Evolutionary conservation across 2,113 vertebrate species (phyloP).

Genomic region (Struthidea cinerea): DNA sequence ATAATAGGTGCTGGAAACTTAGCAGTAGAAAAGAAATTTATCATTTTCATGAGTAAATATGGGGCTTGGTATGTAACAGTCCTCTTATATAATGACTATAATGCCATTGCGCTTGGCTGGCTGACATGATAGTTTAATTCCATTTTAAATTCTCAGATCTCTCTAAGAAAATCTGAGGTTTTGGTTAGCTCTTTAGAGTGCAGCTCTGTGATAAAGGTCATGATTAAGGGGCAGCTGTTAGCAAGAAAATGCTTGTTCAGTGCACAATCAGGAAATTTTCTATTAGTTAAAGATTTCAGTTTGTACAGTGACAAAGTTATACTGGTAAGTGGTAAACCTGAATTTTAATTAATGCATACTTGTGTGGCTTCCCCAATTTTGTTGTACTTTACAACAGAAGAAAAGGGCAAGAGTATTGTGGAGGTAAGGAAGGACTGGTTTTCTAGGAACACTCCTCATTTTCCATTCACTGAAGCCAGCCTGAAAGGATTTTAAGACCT

Average conservation of each 20-base stretch:
- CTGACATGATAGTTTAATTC: not conserved
- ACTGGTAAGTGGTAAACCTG: not conserved
- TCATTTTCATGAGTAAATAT: not conserved
- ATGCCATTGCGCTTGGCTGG: not conserved
- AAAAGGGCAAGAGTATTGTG: not conserved
- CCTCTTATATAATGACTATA: not conserved
- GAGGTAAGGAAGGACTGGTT: not conserved
- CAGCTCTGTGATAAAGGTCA: not conserved
- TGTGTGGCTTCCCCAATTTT: not conserved
- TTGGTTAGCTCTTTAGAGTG: not conserved
- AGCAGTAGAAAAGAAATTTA: not conserved
- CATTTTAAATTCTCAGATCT: not conserved
- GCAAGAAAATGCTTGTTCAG: not conserved
- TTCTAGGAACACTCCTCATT: not conserved
- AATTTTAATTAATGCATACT: not conserved
- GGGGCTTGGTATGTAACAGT: not conserved
- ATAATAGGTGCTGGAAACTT: not conserved
- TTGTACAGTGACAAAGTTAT: not conserved
- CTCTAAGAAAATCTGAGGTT: slow-evolving; percentile 17
- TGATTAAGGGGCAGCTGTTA: not conserved
- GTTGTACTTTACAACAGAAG: not conserved
- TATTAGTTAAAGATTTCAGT: not conserved
- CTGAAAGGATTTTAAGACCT: not conserved
- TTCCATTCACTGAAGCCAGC: not conserved
- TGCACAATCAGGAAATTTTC: not conserved